These are phyloP conservation scores for Orchesella flavescens DNA, from an alignment of 2,888 invertebrate species.

Conservation along the genomic window DNA sequence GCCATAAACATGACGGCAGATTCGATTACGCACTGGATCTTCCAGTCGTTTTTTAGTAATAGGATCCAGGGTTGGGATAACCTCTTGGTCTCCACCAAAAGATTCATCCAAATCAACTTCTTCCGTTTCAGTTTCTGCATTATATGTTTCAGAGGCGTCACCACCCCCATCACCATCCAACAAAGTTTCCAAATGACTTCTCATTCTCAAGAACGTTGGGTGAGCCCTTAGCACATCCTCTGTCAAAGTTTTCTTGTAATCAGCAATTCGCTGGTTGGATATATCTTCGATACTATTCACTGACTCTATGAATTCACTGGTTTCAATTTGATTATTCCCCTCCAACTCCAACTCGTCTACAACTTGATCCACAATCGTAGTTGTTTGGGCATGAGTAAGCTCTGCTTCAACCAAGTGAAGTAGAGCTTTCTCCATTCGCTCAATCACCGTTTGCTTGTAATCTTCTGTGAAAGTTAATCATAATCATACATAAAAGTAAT, in stretches of 20 bases:
- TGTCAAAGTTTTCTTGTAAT: conserved; percentile 27
- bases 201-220: conserved; percentile 23
- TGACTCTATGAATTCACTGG: conserved; percentile 25
- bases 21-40: conserved; percentile 41
- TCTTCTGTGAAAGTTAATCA: not conserved
- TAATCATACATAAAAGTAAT: not conserved
- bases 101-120: conserved; percentile 35
- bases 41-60: conserved; percentile 45
- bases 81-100: conserved; percentile 10
- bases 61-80: conserved; percentile 56
- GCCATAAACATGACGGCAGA: conserved; percentile 56
- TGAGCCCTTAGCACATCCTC: conserved; percentile 4
- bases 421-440: conserved; percentile 18
- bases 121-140: conserved; percentile 16
- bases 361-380: conserved; percentile 35
- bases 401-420: conserved; percentile 48
- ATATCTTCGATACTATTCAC: conserved; percentile 22
- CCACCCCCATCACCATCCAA: not conserved
- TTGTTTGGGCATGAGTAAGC: conserved; percentile 25
- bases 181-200: not conserved
- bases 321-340: conserved; percentile 25
- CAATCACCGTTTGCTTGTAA: not conserved
- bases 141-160: not conserved
- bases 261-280: conserved; percentile 13
- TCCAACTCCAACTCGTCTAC: conserved; percentile 42